These are phyloP conservation scores for Scrobipalpa costella DNA, from an alignment of 2,888 invertebrate species.

Conservation along the genomic window DNA sequence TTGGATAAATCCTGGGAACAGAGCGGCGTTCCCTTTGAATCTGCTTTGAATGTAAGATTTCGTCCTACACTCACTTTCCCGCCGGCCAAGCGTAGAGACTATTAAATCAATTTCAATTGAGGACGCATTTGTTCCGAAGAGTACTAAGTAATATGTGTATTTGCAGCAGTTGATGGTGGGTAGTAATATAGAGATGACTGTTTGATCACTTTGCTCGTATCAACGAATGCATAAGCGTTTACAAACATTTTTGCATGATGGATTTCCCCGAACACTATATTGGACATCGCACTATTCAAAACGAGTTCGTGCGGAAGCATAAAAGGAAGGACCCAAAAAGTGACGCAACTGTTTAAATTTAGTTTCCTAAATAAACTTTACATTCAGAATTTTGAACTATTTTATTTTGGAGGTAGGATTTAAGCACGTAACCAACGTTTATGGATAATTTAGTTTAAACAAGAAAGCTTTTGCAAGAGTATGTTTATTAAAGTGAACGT, in stretches of 20 bases:
- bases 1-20: no score
- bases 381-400: not conserved
- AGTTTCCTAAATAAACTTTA: constrained; percentile 11
- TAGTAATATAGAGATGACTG: not conserved
- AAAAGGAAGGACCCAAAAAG: not conserved
- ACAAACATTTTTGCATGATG: not conserved
- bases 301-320: constrained; percentile 15
- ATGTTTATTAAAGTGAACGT: not conserved
- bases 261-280: not conserved
- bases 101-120: no score
- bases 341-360: not conserved
- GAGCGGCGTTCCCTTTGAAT: no score
- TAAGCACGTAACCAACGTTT: not conserved
- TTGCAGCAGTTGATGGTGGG: no score
- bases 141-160: no score
- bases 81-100: no score
- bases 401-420: not conserved
- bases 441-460: no score
- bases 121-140: no score
- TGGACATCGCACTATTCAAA: constrained; percentile 3
- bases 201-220: not conserved
- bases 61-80: no score
- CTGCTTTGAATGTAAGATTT: no score
- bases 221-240: not conserved
- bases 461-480: not conserved